Base-by-base conservation (phyloP, 2,797 vertebrate species). In the Leuciscus waleckii region DNA sequence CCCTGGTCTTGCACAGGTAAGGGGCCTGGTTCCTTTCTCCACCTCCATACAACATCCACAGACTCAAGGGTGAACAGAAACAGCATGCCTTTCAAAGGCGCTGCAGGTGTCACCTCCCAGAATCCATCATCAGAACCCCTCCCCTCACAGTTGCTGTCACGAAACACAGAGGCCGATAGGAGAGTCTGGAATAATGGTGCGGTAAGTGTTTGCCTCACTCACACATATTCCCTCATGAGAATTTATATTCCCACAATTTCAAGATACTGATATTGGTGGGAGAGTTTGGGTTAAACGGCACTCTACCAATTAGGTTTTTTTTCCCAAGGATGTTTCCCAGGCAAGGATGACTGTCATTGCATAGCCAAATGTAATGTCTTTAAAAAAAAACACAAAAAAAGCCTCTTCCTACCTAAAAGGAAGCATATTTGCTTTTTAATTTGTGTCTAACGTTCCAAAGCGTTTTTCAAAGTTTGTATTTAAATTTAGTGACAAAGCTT, bases 1-100 rank as follows among this genome's bases (percentile, higher is more conserved):
- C 94, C 91, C 94, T 96, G 95, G 95, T 94, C 95, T 95, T 94
- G 94, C 87, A 95, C 96, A 97, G 96, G 96, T 97, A 96, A 94
- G 96, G 94, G 95, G 94, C 94, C 94, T 94, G 94, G 93, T 92
- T 94, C 95, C 95, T 95, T 95, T 96, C 92, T 93, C 92, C 90
- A 83, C 95, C 95, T 95, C 93, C 93, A 93, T 87, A 96, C 95
- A 96, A 96, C 96, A 94, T 94, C 84, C 79, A 87, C 91, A 91
- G 92, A 86, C 93, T 92, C 95, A 94, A 94, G 79, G 93, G 92
- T 93, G 93, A 93, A 95, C 92, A 93, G 94, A 95, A 96, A 96
- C 95, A 94, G 94, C 93, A 94, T 85, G 94, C 92, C 90, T 96
- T 96, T 96, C 93, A 96, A 95, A 96, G 92, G 93, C 94, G 90